Percentiles rank a stretch among this genome's conserved stretches.
Evolutionary conservation across 30 jellyfish, hydroid and myxozoan species (phyloP).

Genomic region (Turritopsis rubra): DNA sequence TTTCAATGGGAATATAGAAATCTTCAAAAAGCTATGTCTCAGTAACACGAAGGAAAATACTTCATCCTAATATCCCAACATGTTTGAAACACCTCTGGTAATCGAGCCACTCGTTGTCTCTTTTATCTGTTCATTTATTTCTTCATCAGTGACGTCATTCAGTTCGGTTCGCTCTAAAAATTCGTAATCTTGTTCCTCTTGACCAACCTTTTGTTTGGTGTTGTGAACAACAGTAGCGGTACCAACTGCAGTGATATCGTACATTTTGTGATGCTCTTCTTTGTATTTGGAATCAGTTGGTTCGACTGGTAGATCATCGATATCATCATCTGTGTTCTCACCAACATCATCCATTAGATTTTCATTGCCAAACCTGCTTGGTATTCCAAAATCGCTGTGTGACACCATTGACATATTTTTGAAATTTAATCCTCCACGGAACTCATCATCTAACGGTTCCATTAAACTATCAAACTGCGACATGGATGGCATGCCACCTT

Average conservation of each 20-base stretch:
- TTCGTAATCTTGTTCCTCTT: constrained; percentile 7
- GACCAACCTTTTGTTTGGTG: not conserved
- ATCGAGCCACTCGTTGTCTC: not conserved
- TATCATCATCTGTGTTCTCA: constrained; percentile 46
- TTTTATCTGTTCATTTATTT: constrained; percentile 20
- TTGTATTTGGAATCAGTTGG: not conserved
- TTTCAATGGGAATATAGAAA: too few species aligned
- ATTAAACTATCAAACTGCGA: constrained; percentile 64
- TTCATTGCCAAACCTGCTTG: not conserved
- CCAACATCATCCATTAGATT: constrained; percentile 14
- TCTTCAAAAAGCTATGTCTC: not conserved
- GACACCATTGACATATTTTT: constrained; percentile 15
- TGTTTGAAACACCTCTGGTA: not conserved
- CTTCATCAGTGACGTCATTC: constrained; percentile 32
- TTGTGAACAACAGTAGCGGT: not conserved
- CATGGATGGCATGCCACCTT: constrained; percentile 56
- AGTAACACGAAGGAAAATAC: not conserved
- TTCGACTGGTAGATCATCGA: constrained; percentile 69
- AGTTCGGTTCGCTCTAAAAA: constrained; percentile 17
- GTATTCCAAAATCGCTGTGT: constrained; percentile 11
- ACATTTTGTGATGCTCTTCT: not conserved
- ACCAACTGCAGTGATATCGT: not conserved
- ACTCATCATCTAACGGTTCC: constrained; percentile 68
- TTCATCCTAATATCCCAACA: not conserved
- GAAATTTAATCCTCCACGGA: constrained; percentile 54